Evolutionary conservation across 2,113 vertebrate genomes (phyloP).

Genomic region (Cryptotis parvus): DNA sequence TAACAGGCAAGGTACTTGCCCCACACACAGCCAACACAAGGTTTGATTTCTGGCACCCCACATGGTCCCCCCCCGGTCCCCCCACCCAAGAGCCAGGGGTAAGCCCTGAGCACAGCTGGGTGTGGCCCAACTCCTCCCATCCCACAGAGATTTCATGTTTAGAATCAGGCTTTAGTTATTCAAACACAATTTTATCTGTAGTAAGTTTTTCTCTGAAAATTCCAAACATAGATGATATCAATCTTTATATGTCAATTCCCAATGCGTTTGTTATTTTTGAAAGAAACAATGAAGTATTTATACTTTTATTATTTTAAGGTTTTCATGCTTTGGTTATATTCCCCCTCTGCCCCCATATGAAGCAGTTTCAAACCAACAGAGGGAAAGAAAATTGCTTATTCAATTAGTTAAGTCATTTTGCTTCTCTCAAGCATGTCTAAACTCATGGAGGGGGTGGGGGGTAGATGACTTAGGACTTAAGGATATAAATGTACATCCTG

Average conservation of each 20-base stretch:
- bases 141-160: not conserved
- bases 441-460: not conserved
- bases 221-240: slow-evolving; percentile 26
- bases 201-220: slow-evolving; percentile 33
- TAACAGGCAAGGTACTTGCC: too few relatives aligned
- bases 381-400: slow-evolving; percentile 47
- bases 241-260: slow-evolving; percentile 22
- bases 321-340: slow-evolving; percentile 33
- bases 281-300: slow-evolving; percentile 33
- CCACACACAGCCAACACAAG: too few relatives aligned
- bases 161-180: not conserved
- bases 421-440: slow-evolving; percentile 66
- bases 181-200: not conserved
- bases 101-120: too few relatives aligned
- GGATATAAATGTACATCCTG: slow-evolving; percentile 75
- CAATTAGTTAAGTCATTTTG: slow-evolving; percentile 37
- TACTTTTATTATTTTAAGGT: slow-evolving; percentile 41
- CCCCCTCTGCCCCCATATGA: not conserved
- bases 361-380: slow-evolving; percentile 22
- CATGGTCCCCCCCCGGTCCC: too few relatives aligned
- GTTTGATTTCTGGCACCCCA: too few relatives aligned
- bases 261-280: slow-evolving; percentile 45
- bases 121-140: too few relatives aligned
- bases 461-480: slow-evolving; percentile 55
- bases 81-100: too few relatives aligned